Percentiles rank a stretch among this genome's conserved stretches.
Evolutionary conservation across 2,888 invertebrate species (phyloP).

Genomic region (Heteromurus nitidus): DNA sequence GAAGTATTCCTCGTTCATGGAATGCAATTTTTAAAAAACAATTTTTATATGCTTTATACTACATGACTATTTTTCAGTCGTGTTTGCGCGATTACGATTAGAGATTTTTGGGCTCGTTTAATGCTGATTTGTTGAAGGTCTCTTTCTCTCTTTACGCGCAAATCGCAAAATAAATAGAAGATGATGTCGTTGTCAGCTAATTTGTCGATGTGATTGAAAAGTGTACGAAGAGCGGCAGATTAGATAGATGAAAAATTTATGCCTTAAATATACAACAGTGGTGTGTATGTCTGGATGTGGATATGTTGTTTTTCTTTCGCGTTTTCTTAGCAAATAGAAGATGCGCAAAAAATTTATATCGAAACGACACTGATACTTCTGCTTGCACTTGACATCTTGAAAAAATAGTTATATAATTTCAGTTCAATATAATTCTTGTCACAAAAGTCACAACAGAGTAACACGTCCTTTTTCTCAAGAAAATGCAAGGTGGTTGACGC

Average conservation of each 20-base stretch:
- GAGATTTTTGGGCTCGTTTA: constrained; percentile 51
- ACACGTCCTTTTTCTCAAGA: neutral
- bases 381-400: constrained; percentile 24
- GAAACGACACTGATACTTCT: neutral
- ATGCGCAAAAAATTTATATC: neutral
- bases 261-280: constrained; percentile 21
- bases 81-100: constrained; percentile 56
- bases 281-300: neutral
- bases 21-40: neutral
- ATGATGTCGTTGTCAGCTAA: constrained; percentile 23
- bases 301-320: neutral
- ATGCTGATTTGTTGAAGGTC: constrained; percentile 54
- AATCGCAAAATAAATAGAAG: constrained; percentile 17
- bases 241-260: constrained; percentile 24
- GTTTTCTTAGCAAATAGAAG: neutral
- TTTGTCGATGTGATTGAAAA: constrained; percentile 10
- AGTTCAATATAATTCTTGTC: too few relatives aligned
- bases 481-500: neutral
- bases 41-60: neutral
- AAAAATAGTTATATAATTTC: too few relatives aligned
- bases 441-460: constrained; percentile 10
- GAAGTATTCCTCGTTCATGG: too few relatives aligned
- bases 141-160: neutral
- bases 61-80: constrained; percentile 40
- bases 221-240: neutral